Conservation (phyloP, 2,888 invertebrate species). For the Neria commutata region DNA sequence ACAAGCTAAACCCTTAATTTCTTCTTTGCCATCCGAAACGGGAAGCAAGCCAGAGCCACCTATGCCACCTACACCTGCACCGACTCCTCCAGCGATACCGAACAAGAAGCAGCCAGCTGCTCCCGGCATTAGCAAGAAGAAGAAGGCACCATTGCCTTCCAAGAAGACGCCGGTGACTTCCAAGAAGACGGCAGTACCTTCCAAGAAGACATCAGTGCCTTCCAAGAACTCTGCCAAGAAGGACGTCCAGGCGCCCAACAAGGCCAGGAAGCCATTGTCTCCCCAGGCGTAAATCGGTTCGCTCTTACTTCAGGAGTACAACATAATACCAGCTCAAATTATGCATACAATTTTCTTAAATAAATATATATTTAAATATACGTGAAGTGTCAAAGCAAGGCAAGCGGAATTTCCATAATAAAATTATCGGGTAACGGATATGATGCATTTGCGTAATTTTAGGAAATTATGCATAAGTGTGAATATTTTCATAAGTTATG, state of each 20-base stretch:
- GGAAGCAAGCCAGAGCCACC: constrained; percentile 29
- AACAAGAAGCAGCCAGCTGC: constrained; percentile 27
- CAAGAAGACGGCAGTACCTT: constrained; percentile 35
- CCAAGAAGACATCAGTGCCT: constrained; percentile 19
- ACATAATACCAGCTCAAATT: constrained; percentile 8
- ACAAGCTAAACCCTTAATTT: too few relatives aligned
- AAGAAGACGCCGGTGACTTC: too few relatives aligned
- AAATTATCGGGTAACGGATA: constrained; percentile 1
- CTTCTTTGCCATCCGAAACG: constrained; percentile 32
- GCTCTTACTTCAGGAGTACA: neutral
- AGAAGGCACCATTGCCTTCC: constrained; percentile 15
- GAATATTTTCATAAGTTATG: too few relatives aligned
- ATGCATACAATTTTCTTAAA: neutral
- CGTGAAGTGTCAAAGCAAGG: neutral
- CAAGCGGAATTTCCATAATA: constrained; percentile 28
- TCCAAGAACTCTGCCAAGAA: neutral
- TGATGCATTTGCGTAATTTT: too few relatives aligned
- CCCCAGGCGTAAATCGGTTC: constrained; percentile 27
- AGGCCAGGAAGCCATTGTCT: constrained; percentile 35
- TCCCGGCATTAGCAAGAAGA: constrained; percentile 37
- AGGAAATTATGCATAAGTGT: too few relatives aligned
- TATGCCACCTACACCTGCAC: constrained; percentile 38
- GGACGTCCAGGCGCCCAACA: constrained; percentile 23
- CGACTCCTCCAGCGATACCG: constrained; percentile 40
- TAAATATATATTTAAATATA: neutral